These are phyloP conservation scores for Pocillopora damicornis DNA, from an alignment of 64 coral and sea anemone genomes.

Conservation along the genomic window DNA sequence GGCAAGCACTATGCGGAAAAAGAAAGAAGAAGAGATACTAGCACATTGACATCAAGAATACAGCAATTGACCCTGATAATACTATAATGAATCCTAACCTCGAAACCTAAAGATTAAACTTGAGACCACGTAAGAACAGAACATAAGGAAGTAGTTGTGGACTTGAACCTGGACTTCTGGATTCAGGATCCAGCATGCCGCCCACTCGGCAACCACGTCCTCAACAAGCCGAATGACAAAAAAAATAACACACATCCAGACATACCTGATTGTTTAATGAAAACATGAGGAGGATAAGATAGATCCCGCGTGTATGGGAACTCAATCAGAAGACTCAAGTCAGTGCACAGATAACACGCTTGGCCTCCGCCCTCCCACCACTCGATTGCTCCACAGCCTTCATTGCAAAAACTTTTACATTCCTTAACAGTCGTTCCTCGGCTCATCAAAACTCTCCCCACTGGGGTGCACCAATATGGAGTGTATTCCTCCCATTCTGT, in stretches of 20 bases:
- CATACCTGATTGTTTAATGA: constrained; percentile 4
- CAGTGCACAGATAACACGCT: constrained; percentile 1
- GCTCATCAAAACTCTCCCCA: background rate
- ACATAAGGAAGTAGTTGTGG: no score
- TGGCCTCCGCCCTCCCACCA: constrained; percentile 15
- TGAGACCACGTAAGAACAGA: no score
- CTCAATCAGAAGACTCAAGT: background rate
- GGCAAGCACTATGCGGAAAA: no score
- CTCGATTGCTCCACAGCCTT: constrained; percentile 12
- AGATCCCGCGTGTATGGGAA: constrained; percentile 3
- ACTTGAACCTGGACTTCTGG: no score
- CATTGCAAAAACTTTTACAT: constrained; percentile 6
- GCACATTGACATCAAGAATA: no score
- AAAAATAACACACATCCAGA: background rate
- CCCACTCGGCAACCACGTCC: no score
- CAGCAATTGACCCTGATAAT: no score
- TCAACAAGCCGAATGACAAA: background rate
- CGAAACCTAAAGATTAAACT: no score
- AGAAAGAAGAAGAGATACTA: no score
- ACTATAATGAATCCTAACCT: no score
- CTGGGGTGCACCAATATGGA: constrained; percentile 7
- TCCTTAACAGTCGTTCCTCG: constrained; percentile 1
- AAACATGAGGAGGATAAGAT: constrained; percentile 8
- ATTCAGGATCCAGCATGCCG: no score
- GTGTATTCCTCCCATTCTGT: constrained; percentile 9